Conservation (phyloP, 2,888 invertebrate genomes). For the Pardosa pseudoannulata region DNA sequence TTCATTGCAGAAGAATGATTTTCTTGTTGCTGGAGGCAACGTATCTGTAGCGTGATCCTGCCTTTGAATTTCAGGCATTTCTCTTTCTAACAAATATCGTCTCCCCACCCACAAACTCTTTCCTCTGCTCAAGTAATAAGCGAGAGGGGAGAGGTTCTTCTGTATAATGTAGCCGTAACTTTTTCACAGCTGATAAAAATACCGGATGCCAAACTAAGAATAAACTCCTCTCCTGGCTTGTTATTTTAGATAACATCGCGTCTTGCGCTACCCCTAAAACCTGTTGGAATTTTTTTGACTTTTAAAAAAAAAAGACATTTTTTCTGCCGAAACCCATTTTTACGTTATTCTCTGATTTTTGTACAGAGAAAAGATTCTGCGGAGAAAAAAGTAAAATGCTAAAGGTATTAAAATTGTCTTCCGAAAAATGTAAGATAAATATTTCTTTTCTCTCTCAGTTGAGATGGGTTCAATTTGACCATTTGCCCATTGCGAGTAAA, state of each 20-base stretch:
- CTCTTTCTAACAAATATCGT: slow-evolving; percentile 39
- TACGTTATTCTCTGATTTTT: no score
- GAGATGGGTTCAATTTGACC: neutral
- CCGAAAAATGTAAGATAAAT: no score
- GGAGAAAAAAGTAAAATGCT: neutral
- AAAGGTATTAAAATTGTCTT: neutral
- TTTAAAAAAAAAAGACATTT: neutral
- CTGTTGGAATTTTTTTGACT: neutral
- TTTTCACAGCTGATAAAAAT: slow-evolving; percentile 47
- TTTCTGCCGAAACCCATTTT: no score
- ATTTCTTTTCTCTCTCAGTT: neutral
- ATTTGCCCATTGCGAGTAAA: neutral
- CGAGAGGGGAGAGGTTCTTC: slow-evolving; percentile 4
- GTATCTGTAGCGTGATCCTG: no score
- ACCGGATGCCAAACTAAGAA: slow-evolving; percentile 42
- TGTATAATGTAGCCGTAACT: slow-evolving; percentile 52
- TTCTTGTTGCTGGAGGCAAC: no score
- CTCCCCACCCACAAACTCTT: neutral
- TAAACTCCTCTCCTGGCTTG: slow-evolving; percentile 37
- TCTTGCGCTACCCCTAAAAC: slow-evolving; percentile 2
- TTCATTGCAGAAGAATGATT: no score
- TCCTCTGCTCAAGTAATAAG: slow-evolving; percentile 33
- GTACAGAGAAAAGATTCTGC: neutral
- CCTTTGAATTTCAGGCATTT: no score
- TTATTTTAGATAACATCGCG: slow-evolving; percentile 50